These are phyloP conservation scores for Nothocercus nigrocapillus DNA, from an alignment of 2,113 vertebrate genomes.

Conservation along the genomic window DNA sequence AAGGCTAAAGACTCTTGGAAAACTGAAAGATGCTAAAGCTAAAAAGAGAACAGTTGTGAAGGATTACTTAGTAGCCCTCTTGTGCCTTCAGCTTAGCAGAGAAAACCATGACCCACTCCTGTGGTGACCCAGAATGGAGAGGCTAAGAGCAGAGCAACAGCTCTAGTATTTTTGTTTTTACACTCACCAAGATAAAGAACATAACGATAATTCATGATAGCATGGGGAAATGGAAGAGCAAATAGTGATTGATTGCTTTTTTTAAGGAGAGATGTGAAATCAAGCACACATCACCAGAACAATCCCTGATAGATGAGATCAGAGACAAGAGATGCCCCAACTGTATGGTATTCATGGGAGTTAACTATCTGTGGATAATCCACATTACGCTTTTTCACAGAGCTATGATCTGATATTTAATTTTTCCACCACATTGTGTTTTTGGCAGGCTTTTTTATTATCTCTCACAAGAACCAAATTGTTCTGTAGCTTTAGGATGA, in stretches of 20 bases:
- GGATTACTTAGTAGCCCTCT: not conserved
- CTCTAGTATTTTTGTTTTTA: not conserved
- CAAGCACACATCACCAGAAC: not conserved
- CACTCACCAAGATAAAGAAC: constrained; percentile 5
- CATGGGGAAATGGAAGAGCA: not conserved
- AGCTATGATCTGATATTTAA: constrained; percentile 3
- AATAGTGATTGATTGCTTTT: constrained; percentile 10
- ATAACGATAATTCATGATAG: not conserved
- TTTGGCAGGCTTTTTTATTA: constrained; percentile 18
- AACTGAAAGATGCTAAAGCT: not conserved
- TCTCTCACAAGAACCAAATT: not conserved
- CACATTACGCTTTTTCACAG: constrained; percentile 7
- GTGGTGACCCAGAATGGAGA: not conserved
- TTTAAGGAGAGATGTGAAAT: not conserved
- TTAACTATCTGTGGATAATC: constrained; percentile 46
- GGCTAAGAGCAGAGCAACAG: not conserved
- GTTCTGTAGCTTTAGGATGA: constrained; percentile 29
- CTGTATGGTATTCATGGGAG: not conserved
- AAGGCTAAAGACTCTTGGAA: not conserved
- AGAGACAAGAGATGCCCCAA: not conserved
- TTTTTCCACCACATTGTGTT: not conserved
- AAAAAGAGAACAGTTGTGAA: not conserved
- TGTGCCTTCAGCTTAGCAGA: not conserved
- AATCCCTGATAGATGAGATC: not conserved
- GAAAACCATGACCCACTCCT: not conserved